Evolutionary conservation across 2,888 invertebrate species (phyloP).

Genomic region (Cryptus armator): DNA sequence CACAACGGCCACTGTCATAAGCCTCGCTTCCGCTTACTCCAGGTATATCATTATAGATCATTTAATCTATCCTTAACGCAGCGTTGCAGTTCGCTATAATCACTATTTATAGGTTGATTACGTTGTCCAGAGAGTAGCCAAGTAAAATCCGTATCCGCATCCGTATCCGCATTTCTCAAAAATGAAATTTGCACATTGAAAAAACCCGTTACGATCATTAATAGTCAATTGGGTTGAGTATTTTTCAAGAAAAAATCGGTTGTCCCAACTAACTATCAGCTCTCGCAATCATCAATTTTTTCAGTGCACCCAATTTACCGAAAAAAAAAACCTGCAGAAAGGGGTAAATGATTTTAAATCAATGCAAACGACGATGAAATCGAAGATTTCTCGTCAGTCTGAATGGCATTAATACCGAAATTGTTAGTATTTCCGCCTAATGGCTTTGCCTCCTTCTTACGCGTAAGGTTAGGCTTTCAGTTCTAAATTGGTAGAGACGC

Average conservation of each 20-base stretch:
- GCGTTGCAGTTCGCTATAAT: background rate
- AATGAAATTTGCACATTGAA: too few species aligned
- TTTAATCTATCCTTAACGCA: conserved; percentile 21
- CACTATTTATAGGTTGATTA: background rate
- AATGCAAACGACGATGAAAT: background rate
- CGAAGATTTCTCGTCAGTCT: background rate
- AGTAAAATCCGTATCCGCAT: background rate
- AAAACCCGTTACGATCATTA: too few species aligned
- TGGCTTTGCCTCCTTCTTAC: background rate
- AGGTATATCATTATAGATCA: conserved; percentile 30
- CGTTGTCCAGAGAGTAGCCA: background rate
- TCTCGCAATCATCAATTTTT: too few species aligned
- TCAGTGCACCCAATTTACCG: too few species aligned
- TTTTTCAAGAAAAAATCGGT: too few species aligned
- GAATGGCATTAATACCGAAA: background rate
- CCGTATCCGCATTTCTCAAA: background rate
- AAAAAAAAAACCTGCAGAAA: background rate
- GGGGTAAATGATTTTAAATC: background rate
- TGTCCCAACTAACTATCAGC: too few species aligned
- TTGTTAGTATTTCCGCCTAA: background rate
- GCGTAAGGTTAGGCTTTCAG: background rate
- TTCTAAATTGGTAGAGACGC: conserved; percentile 45
- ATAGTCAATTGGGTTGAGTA: too few species aligned
- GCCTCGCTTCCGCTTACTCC: conserved; percentile 31
- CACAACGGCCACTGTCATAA: background rate